Evolutionary conservation across 1,140 invertebrate species (phyloP), one percentile per base, ranked within the genome.

Genomic region (Drosophila bocki): DNA sequence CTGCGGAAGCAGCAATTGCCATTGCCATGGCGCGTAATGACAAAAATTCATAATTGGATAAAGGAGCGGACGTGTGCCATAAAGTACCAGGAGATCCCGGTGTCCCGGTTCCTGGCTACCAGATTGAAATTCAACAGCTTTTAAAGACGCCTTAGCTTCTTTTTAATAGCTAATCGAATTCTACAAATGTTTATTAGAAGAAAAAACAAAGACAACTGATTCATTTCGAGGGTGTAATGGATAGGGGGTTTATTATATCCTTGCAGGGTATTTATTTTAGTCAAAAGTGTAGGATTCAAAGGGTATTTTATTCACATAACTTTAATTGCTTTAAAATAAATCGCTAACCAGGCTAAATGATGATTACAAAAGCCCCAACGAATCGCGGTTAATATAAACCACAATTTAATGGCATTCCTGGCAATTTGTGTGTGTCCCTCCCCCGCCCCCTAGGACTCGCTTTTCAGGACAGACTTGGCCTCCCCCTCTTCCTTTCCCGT

Each of bases 11-110:
- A 75, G 51, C 59, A 74, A 75, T 57, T 58, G 51, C 47, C 54
- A 63, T 86, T 79, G 75, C 82, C 82, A 86, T 86, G 69, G 68
- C 65, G 59, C 75, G 75, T 90, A 90, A 90, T 88, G 88, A 91
- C 83, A 88, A 88, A 87, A 85, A 88, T 91, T 88, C 88, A 91
- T 91, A 91, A 91, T 91, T 91, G 88, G 88, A 91, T 91, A 91
- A 91, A 91, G 88, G 82, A 77, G 78, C 63, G 70, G 71, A 80
- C 85, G 81, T 90, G 81, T 32, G 48, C 48, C 47, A 48, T 48
- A 48, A 48, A 48, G 47, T 26, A 48, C 13, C 7, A n/a, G 22
- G 19, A 2, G 32, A 2, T 45, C 44, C 45, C 22, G 12, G 19
- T 13, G 44, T 4, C 9, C 26, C 2, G 15, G 5, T 7, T 32